Percentiles rank a stretch among this genome's conserved stretches.
These are phyloP conservation scores for Leucophenga varia DNA, from an alignment of 1,140 invertebrate species.

Conservation along the genomic window DNA sequence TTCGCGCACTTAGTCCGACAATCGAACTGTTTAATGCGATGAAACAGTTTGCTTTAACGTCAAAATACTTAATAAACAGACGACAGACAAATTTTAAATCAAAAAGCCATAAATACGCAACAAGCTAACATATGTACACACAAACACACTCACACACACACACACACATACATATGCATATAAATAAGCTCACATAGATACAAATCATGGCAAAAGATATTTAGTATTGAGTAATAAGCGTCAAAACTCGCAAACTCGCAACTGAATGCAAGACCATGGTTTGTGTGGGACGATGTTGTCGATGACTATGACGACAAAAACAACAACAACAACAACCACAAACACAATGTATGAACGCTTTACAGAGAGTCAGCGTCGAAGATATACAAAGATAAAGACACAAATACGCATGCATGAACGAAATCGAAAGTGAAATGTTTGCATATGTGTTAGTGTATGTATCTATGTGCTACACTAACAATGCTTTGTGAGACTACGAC, in stretches of 20 bases:
- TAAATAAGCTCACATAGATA: no score
- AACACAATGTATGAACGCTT: constrained; percentile 16
- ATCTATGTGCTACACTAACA: no score
- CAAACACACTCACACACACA: constrained; percentile 14
- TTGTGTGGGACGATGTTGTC: constrained; percentile 1
- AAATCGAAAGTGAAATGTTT: constrained; percentile 9
- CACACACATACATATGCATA: constrained; percentile 1
- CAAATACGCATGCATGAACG: constrained; percentile 1
- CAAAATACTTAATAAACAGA: constrained; percentile 54
- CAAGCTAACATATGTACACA: no score
- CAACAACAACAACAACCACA: constrained; percentile 16
- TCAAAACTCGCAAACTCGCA: constrained; percentile 27
- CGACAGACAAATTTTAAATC: constrained; percentile 53
- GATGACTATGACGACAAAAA: no score
- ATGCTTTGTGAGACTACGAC: no score
- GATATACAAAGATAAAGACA: no score
- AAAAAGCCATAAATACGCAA: constrained; percentile 48
- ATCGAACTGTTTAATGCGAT: no score
- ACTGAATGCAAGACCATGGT: constrained; percentile 2
- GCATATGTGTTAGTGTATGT: no score
- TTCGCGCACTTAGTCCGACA: no score
- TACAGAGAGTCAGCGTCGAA: constrained; percentile 20
- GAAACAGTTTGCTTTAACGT: constrained; percentile 48
- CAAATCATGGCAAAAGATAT: no score
- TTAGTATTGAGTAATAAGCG: constrained; percentile 46